Base-by-base conservation (phyloP, 2,888 invertebrate genomes). In the Suillia variegata region DNA sequence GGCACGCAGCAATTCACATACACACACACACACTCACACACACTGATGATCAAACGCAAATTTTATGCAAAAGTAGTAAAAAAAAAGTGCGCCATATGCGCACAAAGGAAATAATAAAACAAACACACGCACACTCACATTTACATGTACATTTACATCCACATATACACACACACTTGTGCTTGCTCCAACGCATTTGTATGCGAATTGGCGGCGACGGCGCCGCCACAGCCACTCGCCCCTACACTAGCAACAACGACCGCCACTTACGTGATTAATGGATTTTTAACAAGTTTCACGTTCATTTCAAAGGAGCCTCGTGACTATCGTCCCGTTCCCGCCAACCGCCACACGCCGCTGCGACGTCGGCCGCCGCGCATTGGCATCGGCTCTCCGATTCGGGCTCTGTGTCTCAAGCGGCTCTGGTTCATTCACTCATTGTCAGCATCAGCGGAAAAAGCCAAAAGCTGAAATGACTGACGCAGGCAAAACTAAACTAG, bases 221-320 rank as follows among this genome's bases (percentile, higher is more conserved):
- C 38, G 26, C 38, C n/a, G 38, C 38, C n/a, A 5, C 38, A 3
- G 13, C 45, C 45, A 13, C 38, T 38, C n/a, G 38, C 38, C 57
- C 71, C 64, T 65, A 63, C 57, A 71, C 71, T 73, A 73, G 73
- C 72, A 68, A 73, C 73, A 71, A 69, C 70, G 73, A 66, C 67
- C 71, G 72, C 71, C 71, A 70, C 73, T 76, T 73, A 74, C 67
- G 72, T 77, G 77, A 77, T 77, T 77, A 77, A 76, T 76, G 76
- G 72, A 70, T 75, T 76, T 76, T 74, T 71, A 73, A 76, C 73
- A 74, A 76, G 75, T 75, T 75, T 63, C 74, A 67, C 69, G 68
- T 69, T 65, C n/a, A n/a, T n/a, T 59, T 63, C 59, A 65, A 67
- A 66, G 63, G 62, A 65, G 55, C 56, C 38, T 38, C n/a, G 38